Base-by-base conservation (phyloP, 2,113 vertebrate species). In the Uropsilus gracilis region DNA sequence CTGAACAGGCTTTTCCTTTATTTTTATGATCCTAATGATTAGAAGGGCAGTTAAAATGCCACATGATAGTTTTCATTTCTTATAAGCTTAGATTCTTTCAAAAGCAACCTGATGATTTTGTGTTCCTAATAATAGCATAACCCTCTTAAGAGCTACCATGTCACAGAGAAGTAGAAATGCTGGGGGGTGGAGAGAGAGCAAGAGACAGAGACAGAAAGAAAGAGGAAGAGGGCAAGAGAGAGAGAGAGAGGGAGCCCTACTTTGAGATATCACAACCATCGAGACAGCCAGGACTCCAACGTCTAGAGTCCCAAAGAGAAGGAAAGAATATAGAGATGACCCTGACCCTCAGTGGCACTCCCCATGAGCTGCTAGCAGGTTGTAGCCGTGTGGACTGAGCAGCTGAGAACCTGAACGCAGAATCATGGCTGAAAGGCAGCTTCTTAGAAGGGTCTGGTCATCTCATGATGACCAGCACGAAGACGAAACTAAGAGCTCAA, bases 81-180 rank as follows among this genome's bases (percentile, higher is more conserved):
- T 64, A 22, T 34, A 42, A 72, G 48, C 73, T 34, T 32, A 81
- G 82, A 53, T 24, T 61, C 9, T 80, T 92, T 55, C n/a, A 71
- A 90, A 92, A 90, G 66, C 37, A 76, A 77, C 66, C 26, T 24
- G 39, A 82, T 30, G 81, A 34, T 50, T 78, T 63, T 80, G 48
- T 26, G 71, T 46, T 50, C 86, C 30, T 32, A 72, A 82, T 13
- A 37, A 61, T 0, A 37, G 18, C 76, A 30, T 34, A 61, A 64
- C 76, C 64, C 64, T n/a, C 44, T 26, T 2, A 37, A 82, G 48
- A 55, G 14, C 46, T 16, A 3, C 30, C 39, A 32, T 85, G 39
- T 16, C 24, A 59, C n/a, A 9, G 48, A 53, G 39, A 50, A 59
- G 37, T 17, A 42, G 48, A 77, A 91, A 76, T 28, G 34, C 44